Percentiles rank a stretch among this genome's conserved stretches.
Conservation (phyloP, 2,888 invertebrate species). For the Hololepta plana region DNA sequence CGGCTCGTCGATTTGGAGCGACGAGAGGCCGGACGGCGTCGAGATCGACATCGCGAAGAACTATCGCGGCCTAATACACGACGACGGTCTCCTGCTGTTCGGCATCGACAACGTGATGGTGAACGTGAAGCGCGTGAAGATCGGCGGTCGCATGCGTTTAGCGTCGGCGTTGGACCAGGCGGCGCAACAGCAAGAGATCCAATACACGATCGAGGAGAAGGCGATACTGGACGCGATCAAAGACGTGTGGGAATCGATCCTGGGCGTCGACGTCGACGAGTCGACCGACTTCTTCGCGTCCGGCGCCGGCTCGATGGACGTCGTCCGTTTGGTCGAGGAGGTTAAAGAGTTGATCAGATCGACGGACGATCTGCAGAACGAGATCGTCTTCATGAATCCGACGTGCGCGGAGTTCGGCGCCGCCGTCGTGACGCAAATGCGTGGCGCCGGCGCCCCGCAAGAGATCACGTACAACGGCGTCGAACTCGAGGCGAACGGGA, state of each 20-base stretch:
- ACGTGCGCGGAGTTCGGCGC: slow-evolving; percentile 65
- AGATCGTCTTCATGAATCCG: slow-evolving; percentile 86
- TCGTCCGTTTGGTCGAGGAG: slow-evolving; percentile 82
- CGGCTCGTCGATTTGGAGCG: slow-evolving; percentile 59
- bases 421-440: slow-evolving; percentile 43
- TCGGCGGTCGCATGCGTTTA: slow-evolving; percentile 49
- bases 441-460: slow-evolving; percentile 38
- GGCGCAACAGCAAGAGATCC: slow-evolving; percentile 31
- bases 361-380: slow-evolving; percentile 68
- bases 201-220: slow-evolving; percentile 57
- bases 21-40: slow-evolving; percentile 33
- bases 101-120: slow-evolving; percentile 67
- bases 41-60: slow-evolving; percentile 40
- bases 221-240: slow-evolving; percentile 42
- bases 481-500: slow-evolving; percentile 62
- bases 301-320: slow-evolving; percentile 98
- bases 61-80: slow-evolving; percentile 62
- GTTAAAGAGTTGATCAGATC: slow-evolving; percentile 64
- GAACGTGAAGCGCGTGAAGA: slow-evolving; percentile 24
- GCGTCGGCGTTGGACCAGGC: slow-evolving; percentile 64
- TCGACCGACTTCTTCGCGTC: slow-evolving; percentile 82
- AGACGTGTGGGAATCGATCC: slow-evolving; percentile 69
- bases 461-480: slow-evolving; percentile 57
- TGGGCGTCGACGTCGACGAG: slow-evolving; percentile 54
- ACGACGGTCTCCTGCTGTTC: slow-evolving; percentile 59